Base-by-base conservation (phyloP, 1,140 invertebrate genomes). In the Teleopsis dalmanni region DNA sequence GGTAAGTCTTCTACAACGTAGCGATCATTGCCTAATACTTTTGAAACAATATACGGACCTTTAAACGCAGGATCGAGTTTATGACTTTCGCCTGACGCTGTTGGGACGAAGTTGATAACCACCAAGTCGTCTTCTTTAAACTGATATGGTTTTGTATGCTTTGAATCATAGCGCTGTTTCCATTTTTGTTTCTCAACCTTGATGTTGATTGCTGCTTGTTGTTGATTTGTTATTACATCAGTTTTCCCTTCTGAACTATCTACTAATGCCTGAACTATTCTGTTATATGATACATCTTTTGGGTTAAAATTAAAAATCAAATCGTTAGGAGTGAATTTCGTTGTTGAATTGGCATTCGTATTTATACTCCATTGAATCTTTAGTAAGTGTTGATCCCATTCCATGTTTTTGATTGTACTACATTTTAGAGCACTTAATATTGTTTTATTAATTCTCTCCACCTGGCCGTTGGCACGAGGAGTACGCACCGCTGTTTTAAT, bases 401-500 rank as follows among this genome's bases (percentile, higher is more conserved):
- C 1, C 35, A n/a, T n/a, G n/a, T n/a, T n/a, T n/a, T n/a, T n/a
- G n/a, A n/a, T 23, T 6, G 21, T 25, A 11, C 13, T 35, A n/a
- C 25, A 23, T 13, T 34, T 16, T 9, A 46, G 21, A 6, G 22
- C 16, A 11, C n/a, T 26, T 5, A 37, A 26, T 4, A 51, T 42
- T 3, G 38, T 62, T 40, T 16, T 49, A 45, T 50, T 58, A 37
- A 23, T 50, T 26, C 53, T 56, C 56, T 52, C 50, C 29, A 29
- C 47, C 42, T 42, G 54, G 38, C 43, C 56, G 35, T 68, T 70
- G 0, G 54, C 61, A 14, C 60, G 49, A 0, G 65, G 59, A 14
- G 54, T 56, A 18, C 55, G 56, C 4, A 70, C 56, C 2, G 64
- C 64, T 51, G 60, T 70, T n/a, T 54, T 16, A 0, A 62, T 36